Percentiles rank a stretch among this genome's conserved stretches.
Conservation (phyloP, 2,113 vertebrate genomes). For the Cheirogaleus medius region DNA sequence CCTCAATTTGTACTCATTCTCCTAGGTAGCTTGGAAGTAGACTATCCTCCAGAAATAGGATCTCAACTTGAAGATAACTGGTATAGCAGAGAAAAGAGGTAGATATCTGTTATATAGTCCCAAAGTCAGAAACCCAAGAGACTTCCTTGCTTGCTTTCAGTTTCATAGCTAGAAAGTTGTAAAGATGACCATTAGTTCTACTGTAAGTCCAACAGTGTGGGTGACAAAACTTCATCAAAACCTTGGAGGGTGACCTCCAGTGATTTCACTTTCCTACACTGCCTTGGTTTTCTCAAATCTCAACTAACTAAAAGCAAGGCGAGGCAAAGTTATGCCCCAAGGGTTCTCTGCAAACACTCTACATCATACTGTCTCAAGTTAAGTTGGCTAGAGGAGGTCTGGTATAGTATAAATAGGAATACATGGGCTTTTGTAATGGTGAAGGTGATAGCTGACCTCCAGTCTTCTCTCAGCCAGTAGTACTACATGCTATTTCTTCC, state of each 20-base stretch:
- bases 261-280: not conserved
- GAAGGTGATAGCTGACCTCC: not conserved
- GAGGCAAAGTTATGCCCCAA: not conserved
- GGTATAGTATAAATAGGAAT: not conserved
- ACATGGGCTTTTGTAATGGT: not conserved
- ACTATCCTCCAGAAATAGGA: not conserved
- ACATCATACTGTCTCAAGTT: not conserved
- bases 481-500: not conserved
- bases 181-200: not conserved
- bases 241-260: not conserved
- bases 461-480: not conserved
- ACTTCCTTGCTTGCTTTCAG: not conserved
- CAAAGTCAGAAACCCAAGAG: not conserved
- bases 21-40: not conserved
- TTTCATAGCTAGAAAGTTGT: not conserved
- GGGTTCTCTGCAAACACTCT: not conserved
- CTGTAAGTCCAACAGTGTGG: not conserved
- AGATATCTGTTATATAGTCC: not conserved
- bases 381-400: not conserved
- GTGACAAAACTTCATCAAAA: not conserved
- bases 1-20: not conserved
- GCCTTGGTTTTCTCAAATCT: not conserved
- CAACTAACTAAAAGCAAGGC: slow-evolving; percentile 23
- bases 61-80: not conserved
- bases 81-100: not conserved